Conservation (phyloP, 1,140 invertebrate species). For the Calosoma granatense region DNA sequence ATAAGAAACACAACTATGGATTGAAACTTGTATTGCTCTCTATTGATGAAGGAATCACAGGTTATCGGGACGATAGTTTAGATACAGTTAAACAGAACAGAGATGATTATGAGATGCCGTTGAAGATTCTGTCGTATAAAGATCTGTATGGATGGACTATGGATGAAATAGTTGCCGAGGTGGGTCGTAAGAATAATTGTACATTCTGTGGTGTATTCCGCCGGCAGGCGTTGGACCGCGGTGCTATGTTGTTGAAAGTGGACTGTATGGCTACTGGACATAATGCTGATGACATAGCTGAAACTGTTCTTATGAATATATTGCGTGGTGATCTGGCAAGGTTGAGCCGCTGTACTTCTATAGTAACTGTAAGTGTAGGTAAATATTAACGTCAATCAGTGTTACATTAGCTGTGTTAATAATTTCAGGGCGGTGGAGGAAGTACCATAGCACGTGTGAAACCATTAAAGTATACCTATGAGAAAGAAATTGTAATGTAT, state of each 20-base stretch:
- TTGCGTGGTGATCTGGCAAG: constrained; percentile 92
- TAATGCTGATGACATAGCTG: constrained; percentile 99
- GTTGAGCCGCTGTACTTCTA: constrained; percentile 80
- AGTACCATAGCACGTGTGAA: constrained; percentile 88
- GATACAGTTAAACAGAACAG: constrained; percentile 93
- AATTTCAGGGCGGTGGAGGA: constrained; percentile 52
- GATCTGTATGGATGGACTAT: constrained; percentile 99
- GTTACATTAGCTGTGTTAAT: not conserved
- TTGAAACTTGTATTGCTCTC: constrained; percentile 87
- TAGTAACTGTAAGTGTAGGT: constrained; percentile 62
- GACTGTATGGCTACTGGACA: constrained; percentile 96
- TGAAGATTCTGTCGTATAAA: constrained; percentile 96
- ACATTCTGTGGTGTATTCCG: constrained; percentile 98
- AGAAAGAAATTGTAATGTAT: constrained; percentile 99
- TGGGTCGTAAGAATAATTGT: constrained; percentile 95
- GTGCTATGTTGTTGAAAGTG: constrained; percentile 76
- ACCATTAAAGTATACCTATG: constrained; percentile 97
- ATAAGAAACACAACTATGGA: constrained; percentile 86
- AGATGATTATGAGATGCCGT: constrained; percentile 84
- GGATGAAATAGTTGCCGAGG: constrained; percentile 92
- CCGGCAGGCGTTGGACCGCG: constrained; percentile 90
- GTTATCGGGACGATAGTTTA: constrained; percentile 95
- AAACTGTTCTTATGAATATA: constrained; percentile 98
- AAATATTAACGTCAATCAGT: constrained; percentile 2
- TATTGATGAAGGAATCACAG: constrained; percentile 97